Evolutionary conservation across 2,797 vertebrate genomes (phyloP), one percentile per base, ranked within the genome.

Genomic region (Rallus crepitans): DNA sequence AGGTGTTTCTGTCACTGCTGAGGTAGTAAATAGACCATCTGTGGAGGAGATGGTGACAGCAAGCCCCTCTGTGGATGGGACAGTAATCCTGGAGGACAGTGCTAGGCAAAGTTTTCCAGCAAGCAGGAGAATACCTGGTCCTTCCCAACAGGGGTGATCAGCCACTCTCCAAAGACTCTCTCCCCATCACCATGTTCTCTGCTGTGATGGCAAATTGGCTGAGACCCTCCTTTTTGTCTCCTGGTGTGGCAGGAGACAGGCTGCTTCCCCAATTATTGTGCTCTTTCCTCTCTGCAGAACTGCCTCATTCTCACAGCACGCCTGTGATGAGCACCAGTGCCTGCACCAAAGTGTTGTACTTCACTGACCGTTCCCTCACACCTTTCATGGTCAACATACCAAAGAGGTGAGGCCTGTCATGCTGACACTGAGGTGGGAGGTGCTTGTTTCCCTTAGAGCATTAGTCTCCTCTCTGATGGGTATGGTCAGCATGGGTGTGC

Each of bases 341-440:
- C 93, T 99, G 98, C 91, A 99, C 99, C 91, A 99, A 99, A 99
- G 99, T 99, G 97, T 98, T 99, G 52, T 99, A 99, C 97, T 99
- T 99, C 96, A 99, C 99, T 30, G 99, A 99, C 95, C 99, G 99
- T 89, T 99, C 99, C 18, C 98, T 99, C 87, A 99, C 99, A 5
- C 99, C 99, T 90, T 99, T 99, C 96, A 99, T 99, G 99, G 99
- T 99, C 97, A 99, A 97, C 95, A 99, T 99, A 97, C 98, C 98
- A 85, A 99, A 99, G 98, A 99, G 99, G 99, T 99, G 82, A 97
- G 98, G 30, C 53, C 45, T 33, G 19, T 68, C 69, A n/a, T 81
- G 27, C 78, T 12, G 12, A 19, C 12, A 13, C 40, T 37, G 71
- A 61, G 16, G 27, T 18, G 17, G 48, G 30, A 57, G 37, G 17